Evolutionary conservation across 2,113 vertebrate genomes (phyloP), one percentile per base, ranked within the genome.

Genomic region (Amphilophus citrinellus): DNA sequence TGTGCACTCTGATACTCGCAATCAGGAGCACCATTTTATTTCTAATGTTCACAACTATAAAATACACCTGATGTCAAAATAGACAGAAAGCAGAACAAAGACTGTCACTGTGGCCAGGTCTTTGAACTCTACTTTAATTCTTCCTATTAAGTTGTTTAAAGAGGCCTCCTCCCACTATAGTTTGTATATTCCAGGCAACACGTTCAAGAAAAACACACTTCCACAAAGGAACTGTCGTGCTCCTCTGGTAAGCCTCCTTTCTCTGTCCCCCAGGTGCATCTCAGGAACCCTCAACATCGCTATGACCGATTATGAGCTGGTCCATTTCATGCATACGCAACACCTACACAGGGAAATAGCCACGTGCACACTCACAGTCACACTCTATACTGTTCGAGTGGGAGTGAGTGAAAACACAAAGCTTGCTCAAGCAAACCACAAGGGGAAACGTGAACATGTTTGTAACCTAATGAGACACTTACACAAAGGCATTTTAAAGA

Each of bases 311-410:
- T 11, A 42, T 3, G 39, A 42, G 39, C 39, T 9, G 10, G 10
- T 42, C 10, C 39, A 11, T 42, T 42, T 42, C 39, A 4, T 2
- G 39, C 39, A 47, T n/a, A 47, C 44, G 17, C 50, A 68, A 27
- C 44, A 10, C 13, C 10, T 39, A 17, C 63, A 27, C 22, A 27
- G 39, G 63, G 10, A 68, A 47, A 68, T 22, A 50, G 3, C 3
- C 0, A 14, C 22, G 0, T 22, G 27, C 27, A 0, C 42, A 47
- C 15, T 30, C 65, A 47, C 22, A 11, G 42, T 0, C 47, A 15
- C 42, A 68, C 27, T 14, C 42, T 50, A 50, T n/a, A 5, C 15
- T 50, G 42, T 50, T 18, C 10, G 42, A 3, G 2, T 0, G 0
- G 1, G 44, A 11, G 22, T 27, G 42, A 68, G 27, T 1, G 0